Evolutionary conservation across 2,113 vertebrate genomes (phyloP).

Genomic region (Equus quagga): DNA sequence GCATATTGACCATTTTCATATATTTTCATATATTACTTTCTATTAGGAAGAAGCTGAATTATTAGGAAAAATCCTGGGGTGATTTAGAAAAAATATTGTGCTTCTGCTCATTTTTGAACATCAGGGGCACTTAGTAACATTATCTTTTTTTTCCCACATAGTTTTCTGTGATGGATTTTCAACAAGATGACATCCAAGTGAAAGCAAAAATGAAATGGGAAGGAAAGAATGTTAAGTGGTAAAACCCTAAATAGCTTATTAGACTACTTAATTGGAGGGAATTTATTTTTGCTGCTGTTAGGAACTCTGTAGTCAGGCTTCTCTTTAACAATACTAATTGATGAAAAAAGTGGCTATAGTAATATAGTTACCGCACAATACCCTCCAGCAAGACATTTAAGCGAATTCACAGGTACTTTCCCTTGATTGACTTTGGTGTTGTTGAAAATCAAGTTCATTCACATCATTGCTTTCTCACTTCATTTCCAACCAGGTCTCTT

Average conservation of each 20-base stretch:
- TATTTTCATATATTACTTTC: slow-evolving; percentile 78
- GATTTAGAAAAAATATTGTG: slow-evolving; percentile 70
- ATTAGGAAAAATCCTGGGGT: slow-evolving; percentile 61
- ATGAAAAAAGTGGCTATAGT: slow-evolving; percentile 69
- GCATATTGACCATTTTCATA: slow-evolving; percentile 74
- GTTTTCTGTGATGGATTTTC: slow-evolving; percentile 76
- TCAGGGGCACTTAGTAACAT: slow-evolving; percentile 73
- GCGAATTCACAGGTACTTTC: slow-evolving; percentile 64
- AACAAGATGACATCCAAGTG: slow-evolving; percentile 71
- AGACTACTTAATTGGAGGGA: slow-evolving; percentile 79
- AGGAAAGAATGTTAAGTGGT: slow-evolving; percentile 82
- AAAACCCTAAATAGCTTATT: slow-evolving; percentile 78
- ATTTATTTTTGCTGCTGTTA: slow-evolving; percentile 82
- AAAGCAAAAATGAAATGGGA: slow-evolving; percentile 78
- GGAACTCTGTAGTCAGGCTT: slow-evolving; percentile 64
- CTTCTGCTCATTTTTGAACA: slow-evolving; percentile 71
- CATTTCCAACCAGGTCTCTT: slow-evolving; percentile 55
- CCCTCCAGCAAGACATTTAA: slow-evolving; percentile 73
- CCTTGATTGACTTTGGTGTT: slow-evolving; percentile 53
- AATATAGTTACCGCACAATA: slow-evolving; percentile 45
- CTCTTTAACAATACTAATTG: slow-evolving; percentile 80
- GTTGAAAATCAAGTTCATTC: slow-evolving; percentile 70
- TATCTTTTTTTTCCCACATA: slow-evolving; percentile 67
- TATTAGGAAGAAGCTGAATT: slow-evolving; percentile 65
- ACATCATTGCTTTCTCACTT: slow-evolving; percentile 64